Evolutionary conservation across 2,888 invertebrate genomes (phyloP), one percentile per base, ranked within the genome.

Genomic region (Drosophila lacicola): DNA sequence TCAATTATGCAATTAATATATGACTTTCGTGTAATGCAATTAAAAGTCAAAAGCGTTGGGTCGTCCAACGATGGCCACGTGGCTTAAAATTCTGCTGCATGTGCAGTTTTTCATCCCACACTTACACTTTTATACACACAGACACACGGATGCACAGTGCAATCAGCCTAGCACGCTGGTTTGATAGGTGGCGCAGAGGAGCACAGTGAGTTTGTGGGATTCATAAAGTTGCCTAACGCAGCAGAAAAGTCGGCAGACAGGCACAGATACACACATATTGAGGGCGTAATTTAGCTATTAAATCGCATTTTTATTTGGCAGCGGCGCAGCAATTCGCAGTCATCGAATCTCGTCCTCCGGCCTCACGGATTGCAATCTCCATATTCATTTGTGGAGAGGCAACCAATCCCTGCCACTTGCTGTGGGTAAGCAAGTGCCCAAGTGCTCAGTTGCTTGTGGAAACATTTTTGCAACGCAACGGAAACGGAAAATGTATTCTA

Each of bases 1-100:
- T 84, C 72, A 87, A 87, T 81, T 78, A 79, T 79, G 80, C 89
- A 89, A 87, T 91, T 90, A 91, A 85, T 85, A 85, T 90, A 82
- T 88, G 81, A 80, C 74, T 81, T 82, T 78, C 74, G 82, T 83
- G 81, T 82, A 82, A 84, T 82, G 79, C 89, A 91, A 90, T 91
- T 89, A 87, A 87, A 86, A 90, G 82, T 89, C 88, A 88, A 81
- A 86, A 79, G 88, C 80, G 75, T 62, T 70, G 61, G 72, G 63
- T 70, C 66, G 50, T 44, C 65, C 60, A 44, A 36, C 68, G 67
- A 50, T 50, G 57, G 70, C 54, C 47, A 47, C 57, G 56, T 56
- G 45, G 56, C 62, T 65, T 33, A 53, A 78, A 78, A 78, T 70
- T 71, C 39, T 78, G 85, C 86, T 82, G 89, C 47, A 69, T 88